Conservation (phyloP, 2,113 vertebrate species). For the Proteles cristata region DNA sequence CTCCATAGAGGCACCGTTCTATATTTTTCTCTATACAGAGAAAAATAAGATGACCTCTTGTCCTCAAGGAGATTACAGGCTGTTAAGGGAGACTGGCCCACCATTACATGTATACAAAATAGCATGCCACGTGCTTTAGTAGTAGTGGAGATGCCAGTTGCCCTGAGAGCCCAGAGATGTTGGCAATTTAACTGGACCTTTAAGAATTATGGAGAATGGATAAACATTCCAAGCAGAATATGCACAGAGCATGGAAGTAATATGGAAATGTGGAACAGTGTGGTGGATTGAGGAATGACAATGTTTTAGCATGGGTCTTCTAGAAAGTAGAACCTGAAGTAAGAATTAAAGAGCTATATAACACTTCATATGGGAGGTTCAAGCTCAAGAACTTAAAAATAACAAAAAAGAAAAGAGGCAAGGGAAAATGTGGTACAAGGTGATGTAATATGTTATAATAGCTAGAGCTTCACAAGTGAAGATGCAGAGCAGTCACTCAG, state of each 20-base stretch:
- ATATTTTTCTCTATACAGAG: not conserved
- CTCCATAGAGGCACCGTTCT: not conserved
- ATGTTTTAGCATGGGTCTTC: not conserved
- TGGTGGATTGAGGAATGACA: not conserved
- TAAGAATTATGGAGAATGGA: not conserved
- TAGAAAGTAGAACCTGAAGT: not conserved
- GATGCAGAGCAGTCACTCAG: not conserved
- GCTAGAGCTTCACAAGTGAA: not conserved
- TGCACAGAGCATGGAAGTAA: not conserved
- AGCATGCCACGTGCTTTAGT: not conserved
- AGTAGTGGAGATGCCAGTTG: not conserved
- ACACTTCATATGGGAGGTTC: not conserved
- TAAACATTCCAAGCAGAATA: not conserved
- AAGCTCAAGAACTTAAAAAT: not conserved
- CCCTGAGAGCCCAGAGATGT: not conserved
- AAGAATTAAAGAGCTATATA: conserved; percentile 8
- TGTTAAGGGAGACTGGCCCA: not conserved
- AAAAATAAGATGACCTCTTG: not conserved
- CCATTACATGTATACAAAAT: not conserved
- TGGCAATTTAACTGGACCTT: not conserved
- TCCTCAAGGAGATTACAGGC: not conserved
- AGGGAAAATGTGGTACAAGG: not conserved
- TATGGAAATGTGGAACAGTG: not conserved
- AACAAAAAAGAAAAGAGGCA: not conserved
- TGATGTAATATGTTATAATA: not conserved